Evolutionary conservation across 1,140 invertebrate genomes (phyloP).

Genomic region (Metopolophium dirhodum): DNA sequence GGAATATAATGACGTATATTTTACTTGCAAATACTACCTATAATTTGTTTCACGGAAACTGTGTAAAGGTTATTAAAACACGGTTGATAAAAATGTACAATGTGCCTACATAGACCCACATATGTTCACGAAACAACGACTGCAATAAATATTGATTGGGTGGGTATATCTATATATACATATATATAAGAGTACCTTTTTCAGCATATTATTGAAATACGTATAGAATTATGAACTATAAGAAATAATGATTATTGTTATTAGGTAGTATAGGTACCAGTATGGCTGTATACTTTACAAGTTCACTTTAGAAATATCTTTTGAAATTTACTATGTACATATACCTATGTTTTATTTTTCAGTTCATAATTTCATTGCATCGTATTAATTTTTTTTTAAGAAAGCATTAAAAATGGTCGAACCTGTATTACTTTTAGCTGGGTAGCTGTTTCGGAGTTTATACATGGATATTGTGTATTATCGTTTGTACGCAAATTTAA

Average conservation of each 20-base stretch:
- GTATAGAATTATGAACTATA: background rate
- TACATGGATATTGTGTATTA: no score
- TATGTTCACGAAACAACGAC: background rate
- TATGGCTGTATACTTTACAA: background rate
- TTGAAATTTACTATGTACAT: no score
- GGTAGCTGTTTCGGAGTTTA: no score
- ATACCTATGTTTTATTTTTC: no score
- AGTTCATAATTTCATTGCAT: no score
- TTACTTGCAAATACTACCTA: background rate
- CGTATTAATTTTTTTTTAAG: no score
- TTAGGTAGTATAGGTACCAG: background rate
- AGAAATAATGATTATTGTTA: background rate
- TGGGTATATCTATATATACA: no score
- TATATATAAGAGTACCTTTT: background rate
- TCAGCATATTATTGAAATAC: background rate
- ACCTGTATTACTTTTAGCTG: no score
- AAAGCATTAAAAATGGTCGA: no score
- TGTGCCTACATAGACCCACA: background rate
- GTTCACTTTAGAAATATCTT: background rate
- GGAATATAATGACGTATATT: background rate
- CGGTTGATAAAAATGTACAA: background rate
- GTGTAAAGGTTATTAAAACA: no score
- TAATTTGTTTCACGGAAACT: background rate
- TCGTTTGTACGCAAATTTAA: no score
- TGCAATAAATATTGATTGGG: background rate